Evolutionary conservation across 1,140 invertebrate genomes (phyloP).

Genomic region (Drosophila mauritiana): DNA sequence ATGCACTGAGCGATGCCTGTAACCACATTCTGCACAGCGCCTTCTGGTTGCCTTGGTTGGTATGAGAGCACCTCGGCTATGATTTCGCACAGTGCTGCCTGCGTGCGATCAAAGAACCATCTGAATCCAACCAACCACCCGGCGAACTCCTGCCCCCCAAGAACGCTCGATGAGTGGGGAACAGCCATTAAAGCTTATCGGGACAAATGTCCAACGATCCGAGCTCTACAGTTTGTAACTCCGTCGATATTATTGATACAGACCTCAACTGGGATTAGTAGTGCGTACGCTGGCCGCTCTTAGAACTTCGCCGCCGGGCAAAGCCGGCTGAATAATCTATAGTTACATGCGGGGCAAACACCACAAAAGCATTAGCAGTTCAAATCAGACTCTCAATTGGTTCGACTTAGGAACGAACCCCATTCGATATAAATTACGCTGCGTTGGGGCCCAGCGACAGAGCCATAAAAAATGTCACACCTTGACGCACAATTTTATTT

Average conservation of each 20-base stretch:
- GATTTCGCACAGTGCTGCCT: constrained; percentile 35
- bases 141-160: constrained; percentile 11
- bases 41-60: too few species aligned
- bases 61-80: too few species aligned
- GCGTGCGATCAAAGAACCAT: constrained; percentile 14
- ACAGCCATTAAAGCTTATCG: constrained; percentile 76
- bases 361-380: constrained; percentile 32
- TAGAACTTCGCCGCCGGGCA: constrained; percentile 63
- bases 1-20: constrained; percentile 41
- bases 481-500: constrained; percentile 66
- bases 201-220: constrained; percentile 42
- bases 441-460: constrained; percentile 60
- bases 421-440: constrained; percentile 55
- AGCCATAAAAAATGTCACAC: constrained; percentile 80
- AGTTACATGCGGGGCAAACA: constrained; percentile 46
- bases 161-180: constrained; percentile 41
- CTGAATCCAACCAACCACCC: constrained; percentile 27
- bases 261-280: constrained; percentile 78
- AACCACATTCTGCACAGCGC: too few species aligned
- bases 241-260: constrained; percentile 68
- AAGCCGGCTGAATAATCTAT: constrained; percentile 54
- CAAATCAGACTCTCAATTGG: constrained; percentile 59
- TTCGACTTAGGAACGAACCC: constrained; percentile 17
- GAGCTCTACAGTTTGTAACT: constrained; percentile 23
- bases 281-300: constrained; percentile 35